phyloP scores from a whole-genome alignment of 2,888 invertebrate genomes.

The Gordius sp. region DNA sequence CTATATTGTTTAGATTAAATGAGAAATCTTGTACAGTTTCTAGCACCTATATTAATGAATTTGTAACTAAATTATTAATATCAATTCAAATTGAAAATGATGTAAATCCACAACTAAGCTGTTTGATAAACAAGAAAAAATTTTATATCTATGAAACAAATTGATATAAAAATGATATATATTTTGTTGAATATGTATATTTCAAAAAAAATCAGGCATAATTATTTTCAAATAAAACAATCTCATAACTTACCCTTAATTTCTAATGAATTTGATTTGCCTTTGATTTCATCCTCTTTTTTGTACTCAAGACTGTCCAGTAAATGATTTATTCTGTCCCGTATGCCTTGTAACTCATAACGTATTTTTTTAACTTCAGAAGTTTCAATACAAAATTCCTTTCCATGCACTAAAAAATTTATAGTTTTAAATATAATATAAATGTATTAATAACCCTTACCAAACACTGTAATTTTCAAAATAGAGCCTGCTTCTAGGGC shows the following conservation, averaged over 20 bases:
- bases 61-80: too few species aligned
- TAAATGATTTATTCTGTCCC: slow-evolving; percentile 7
- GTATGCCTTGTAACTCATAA: background rate
- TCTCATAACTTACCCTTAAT: too few species aligned
- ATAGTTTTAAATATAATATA: background rate
- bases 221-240: too few species aligned
- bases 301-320: background rate
- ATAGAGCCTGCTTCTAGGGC: background rate
- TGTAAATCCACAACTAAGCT: too few species aligned
- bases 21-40: too few species aligned
- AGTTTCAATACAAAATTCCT: slow-evolving; percentile 6
- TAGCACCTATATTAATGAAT: too few species aligned
- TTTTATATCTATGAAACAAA: background rate
- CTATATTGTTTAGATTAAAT: too few species aligned
- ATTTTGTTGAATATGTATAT: background rate
- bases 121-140: too few species aligned
- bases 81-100: too few species aligned
- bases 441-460: too few species aligned
- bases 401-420: background rate
- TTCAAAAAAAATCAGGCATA: too few species aligned
- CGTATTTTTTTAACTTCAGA: background rate
- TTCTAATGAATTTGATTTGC: background rate
- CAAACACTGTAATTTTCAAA: background rate
- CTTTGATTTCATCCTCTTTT: background rate
- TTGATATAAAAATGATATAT: background rate